Evolutionary conservation across 2,113 vertebrate species (phyloP).

Genomic region (Amazona vittata): DNA sequence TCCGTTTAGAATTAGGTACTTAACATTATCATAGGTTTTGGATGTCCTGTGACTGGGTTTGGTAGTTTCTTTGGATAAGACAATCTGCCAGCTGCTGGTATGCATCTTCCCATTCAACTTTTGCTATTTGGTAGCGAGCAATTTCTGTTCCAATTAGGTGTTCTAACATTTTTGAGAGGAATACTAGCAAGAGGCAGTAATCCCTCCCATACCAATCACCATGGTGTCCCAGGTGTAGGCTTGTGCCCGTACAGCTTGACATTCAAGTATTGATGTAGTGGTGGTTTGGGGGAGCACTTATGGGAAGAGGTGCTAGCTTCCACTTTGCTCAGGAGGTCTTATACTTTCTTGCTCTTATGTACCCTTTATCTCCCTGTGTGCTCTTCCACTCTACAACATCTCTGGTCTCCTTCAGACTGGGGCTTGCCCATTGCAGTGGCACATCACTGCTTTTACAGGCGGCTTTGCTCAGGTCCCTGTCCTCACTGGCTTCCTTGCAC

Average conservation of each 20-base stretch:
- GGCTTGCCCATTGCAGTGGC: fast-evolving
- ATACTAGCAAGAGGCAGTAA: not conserved
- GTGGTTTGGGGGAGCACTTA: not conserved
- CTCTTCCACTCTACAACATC: not conserved
- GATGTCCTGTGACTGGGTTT: not conserved
- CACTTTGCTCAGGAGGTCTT: not conserved
- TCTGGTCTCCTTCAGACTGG: fast-evolving
- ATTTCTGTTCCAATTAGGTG: not conserved
- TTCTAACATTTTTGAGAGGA: not conserved
- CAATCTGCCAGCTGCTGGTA: not conserved
- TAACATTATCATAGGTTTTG: not conserved
- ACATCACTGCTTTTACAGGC: fast-evolving
- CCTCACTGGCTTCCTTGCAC: fast-evolving
- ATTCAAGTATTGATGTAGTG: no score
- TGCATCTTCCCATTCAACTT: not conserved
- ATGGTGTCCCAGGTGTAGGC: fast-evolving
- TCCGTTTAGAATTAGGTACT: not conserved
- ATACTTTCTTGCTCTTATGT: not conserved
- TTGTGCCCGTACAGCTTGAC: not conserved
- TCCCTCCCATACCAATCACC: fast-evolving
- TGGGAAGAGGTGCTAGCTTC: not conserved
- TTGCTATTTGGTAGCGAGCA: not conserved
- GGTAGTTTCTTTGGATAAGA: not conserved
- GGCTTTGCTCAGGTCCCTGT: fast-evolving
- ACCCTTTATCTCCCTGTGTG: fast-evolving